Base-by-base conservation (phyloP, 2,113 vertebrate genomes). In the Numida meleagris region DNA sequence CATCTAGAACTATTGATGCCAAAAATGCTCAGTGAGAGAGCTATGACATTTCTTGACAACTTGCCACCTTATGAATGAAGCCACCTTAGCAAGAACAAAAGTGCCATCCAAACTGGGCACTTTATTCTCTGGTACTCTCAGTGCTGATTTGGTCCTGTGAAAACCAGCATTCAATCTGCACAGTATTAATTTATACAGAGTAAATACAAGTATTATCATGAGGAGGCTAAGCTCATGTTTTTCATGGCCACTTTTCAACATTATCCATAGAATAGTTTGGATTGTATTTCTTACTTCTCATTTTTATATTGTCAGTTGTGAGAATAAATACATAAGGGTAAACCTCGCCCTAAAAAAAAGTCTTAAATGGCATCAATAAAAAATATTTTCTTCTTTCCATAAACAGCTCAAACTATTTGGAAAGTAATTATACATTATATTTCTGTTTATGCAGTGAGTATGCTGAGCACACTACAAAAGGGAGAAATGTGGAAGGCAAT, bases 61-160 rank as follows among this genome's bases (percentile, higher is more conserved):
- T 20, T 33, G 15, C 7, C n/a, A n/a, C n/a, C n/a, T n/a, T n/a
- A n/a, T n/a, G 59, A 18, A 16, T 72, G 18, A 74, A 80, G 12
- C 31, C 86, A 20, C 50, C 20, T 61, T 36, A 76, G 48, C 9
- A 23, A 14, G 38, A 13, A 20, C 27, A 59, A 43, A 67, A 85
- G 4, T 1, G 1, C 7, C 9, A 8, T 14, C 83, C 34, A 33
- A 21, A 63, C 24, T 8, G 14, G 17, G 10, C n/a, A 15, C 17
- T 33, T 75, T 58, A 19, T 59, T 42, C 55, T 58, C 23, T 34
- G 31, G 31, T 31, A 53, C 29, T 16, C 16, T 68, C 36, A 38
- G 4, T 67, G 17, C 24, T 65, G 25, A 57, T 62, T 40, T 0
- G 1, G 8, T 85, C 16, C 34, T 36, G 16, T 50, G 25, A 46